Evolutionary conservation across 2,113 vertebrate species (phyloP).

Genomic region (Dasyprocta punctata): DNA sequence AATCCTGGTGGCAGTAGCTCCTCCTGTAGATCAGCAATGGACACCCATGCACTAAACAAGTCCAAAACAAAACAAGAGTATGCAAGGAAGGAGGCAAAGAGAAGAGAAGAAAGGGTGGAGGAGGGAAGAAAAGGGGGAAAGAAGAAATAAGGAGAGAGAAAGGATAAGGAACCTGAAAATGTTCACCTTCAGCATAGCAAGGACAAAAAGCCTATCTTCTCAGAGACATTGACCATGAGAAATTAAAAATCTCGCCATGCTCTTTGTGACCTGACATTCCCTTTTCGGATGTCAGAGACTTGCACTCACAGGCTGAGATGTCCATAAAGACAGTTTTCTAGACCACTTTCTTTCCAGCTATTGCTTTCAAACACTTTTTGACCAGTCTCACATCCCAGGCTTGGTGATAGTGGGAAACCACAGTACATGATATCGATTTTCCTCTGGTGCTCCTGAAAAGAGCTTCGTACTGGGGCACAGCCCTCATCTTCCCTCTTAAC

Average conservation of each 20-base stretch:
- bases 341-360: neutral
- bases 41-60: neutral
- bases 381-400: neutral
- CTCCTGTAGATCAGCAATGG: neutral
- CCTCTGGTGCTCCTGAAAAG: neutral
- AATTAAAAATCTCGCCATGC: neutral
- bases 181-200: neutral
- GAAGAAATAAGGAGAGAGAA: neutral
- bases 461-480: fast-evolving
- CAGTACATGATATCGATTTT: fast-evolving
- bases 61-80: neutral
- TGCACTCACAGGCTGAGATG: neutral
- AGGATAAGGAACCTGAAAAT: neutral
- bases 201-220: neutral
- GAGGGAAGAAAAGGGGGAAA: too few relatives aligned
- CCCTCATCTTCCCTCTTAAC: too few relatives aligned
- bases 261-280: neutral
- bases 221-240: neutral
- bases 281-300: neutral
- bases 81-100: neutral
- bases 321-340: neutral
- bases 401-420: neutral
- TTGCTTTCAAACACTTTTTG: neutral
- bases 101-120: neutral
- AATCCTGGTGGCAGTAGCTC: neutral